Percentiles rank a stretch among this genome's conserved stretches.
These are phyloP conservation scores for Halcyon malimbica DNA, from an alignment of 2,113 vertebrate species.

Conservation along the genomic window DNA sequence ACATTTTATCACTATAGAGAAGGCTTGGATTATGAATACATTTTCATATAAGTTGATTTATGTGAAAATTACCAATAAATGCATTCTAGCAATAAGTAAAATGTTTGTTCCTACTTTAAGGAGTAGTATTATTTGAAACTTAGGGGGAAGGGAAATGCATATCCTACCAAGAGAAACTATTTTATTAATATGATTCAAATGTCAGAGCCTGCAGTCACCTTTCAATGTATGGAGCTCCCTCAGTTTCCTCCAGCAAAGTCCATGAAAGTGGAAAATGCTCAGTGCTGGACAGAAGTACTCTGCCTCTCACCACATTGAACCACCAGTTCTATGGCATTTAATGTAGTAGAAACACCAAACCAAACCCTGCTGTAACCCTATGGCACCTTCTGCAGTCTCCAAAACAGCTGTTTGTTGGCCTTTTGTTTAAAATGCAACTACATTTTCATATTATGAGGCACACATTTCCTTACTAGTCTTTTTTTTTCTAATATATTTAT, in stretches of 20 bases:
- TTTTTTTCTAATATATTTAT: not conserved
- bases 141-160: slow-evolving; percentile 46
- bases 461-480: not conserved
- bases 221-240: not conserved
- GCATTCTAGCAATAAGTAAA: slow-evolving; percentile 78
- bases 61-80: slow-evolving; percentile 85
- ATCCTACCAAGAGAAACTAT: slow-evolving; percentile 57
- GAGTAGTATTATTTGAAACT: slow-evolving; percentile 73
- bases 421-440: not conserved
- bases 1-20: slow-evolving; percentile 83
- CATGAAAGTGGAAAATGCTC: not conserved
- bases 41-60: slow-evolving; percentile 85
- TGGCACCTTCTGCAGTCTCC: not conserved
- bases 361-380: not conserved
- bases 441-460: not conserved
- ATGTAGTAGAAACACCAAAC: not conserved
- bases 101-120: slow-evolving; percentile 80
- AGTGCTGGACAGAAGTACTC: not conserved
- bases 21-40: slow-evolving; percentile 83
- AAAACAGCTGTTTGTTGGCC: not conserved
- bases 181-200: slow-evolving; percentile 63
- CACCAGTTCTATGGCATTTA: not conserved
- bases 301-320: not conserved
- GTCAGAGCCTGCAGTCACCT: slow-evolving; percentile 37
- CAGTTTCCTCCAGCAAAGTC: not conserved